phyloP scores from a whole-genome alignment of 2,888 invertebrate species.

The Synergus japonicus region DNA sequence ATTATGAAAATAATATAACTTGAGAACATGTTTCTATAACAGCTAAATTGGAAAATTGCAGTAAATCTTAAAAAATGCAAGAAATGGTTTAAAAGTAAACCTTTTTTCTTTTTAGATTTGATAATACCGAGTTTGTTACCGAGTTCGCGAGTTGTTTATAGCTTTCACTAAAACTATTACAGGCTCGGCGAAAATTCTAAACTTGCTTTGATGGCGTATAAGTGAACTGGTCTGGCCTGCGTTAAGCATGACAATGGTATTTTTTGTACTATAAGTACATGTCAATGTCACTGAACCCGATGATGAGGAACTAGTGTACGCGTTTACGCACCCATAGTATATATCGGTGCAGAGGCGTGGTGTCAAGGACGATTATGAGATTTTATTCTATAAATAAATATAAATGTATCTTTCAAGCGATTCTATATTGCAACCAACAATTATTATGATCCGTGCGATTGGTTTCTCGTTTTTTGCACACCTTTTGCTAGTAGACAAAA shows the following conservation, averaged over 20 bases:
- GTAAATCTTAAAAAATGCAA: no score
- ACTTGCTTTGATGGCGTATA: conserved; percentile 3
- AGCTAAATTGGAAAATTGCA: no score
- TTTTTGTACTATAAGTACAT: neutral
- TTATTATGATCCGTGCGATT: no score
- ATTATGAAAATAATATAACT: no score
- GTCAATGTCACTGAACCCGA: conserved; percentile 9
- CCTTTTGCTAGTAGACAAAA: no score
- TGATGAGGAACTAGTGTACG: neutral
- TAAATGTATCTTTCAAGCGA: neutral
- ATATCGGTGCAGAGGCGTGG: neutral
- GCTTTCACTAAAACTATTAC: neutral
- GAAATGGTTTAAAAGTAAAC: neutral
- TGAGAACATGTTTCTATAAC: neutral
- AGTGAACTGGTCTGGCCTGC: conserved; percentile 2
- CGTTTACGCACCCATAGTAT: neutral
- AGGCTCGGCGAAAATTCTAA: neutral
- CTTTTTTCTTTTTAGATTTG: neutral
- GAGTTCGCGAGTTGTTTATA: conserved; percentile 4
- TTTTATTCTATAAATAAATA: conserved; percentile 11
- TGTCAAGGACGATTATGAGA: conserved; percentile 14
- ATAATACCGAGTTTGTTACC: neutral
- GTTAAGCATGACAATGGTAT: neutral
- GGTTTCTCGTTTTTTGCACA: no score
- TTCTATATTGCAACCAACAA: neutral